These are phyloP conservation scores for Perizoma flavofasciatum DNA, from an alignment of 2,888 invertebrate species.

Conservation along the genomic window DNA sequence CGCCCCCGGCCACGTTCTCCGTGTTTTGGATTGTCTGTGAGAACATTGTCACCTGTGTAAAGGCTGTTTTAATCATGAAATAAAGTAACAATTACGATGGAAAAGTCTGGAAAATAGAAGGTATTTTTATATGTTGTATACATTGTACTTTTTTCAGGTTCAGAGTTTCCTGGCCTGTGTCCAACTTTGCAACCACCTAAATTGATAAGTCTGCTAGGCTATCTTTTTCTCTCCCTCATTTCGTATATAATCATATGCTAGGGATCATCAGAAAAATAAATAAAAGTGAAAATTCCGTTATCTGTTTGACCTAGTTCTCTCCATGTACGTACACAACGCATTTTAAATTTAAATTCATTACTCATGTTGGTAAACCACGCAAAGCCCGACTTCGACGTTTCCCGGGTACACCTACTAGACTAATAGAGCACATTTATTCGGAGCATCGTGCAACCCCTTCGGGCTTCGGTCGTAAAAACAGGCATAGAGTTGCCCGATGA, in stretches of 20 bases:
- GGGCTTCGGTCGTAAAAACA: slow-evolving; percentile 38
- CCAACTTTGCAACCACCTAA: neutral
- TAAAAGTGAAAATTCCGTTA: slow-evolving; percentile 4
- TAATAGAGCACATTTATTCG: slow-evolving; percentile 39
- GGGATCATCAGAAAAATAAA: neutral
- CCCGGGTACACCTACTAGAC: slow-evolving; percentile 12
- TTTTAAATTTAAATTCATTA: slow-evolving; percentile 40
- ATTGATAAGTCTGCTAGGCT: neutral
- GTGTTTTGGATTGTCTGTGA: slow-evolving; percentile 34
- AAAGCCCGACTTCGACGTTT: slow-evolving; percentile 34
- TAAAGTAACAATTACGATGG: slow-evolving; percentile 16
- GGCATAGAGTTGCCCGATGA: slow-evolving; percentile 12
- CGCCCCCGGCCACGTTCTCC: slow-evolving; percentile 28
- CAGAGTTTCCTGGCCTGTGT: neutral
- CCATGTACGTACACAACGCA: slow-evolving; percentile 6
- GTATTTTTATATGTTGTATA: neutral
- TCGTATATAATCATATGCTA: neutral
- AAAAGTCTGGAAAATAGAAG: neutral
- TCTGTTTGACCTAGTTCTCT: slow-evolving; percentile 16
- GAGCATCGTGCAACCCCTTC: slow-evolving; percentile 31
- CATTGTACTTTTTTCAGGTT: neutral
- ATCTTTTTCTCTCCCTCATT: neutral
- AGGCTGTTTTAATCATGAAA: slow-evolving; percentile 28
- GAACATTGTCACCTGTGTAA: slow-evolving; percentile 38
- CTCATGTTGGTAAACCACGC: slow-evolving; percentile 30